A percentile compares a stretch with the other conserved stretches of the same genome.
phyloP scores from a whole-genome alignment of 2,797 vertebrate species.

The Acanthis flammea region DNA sequence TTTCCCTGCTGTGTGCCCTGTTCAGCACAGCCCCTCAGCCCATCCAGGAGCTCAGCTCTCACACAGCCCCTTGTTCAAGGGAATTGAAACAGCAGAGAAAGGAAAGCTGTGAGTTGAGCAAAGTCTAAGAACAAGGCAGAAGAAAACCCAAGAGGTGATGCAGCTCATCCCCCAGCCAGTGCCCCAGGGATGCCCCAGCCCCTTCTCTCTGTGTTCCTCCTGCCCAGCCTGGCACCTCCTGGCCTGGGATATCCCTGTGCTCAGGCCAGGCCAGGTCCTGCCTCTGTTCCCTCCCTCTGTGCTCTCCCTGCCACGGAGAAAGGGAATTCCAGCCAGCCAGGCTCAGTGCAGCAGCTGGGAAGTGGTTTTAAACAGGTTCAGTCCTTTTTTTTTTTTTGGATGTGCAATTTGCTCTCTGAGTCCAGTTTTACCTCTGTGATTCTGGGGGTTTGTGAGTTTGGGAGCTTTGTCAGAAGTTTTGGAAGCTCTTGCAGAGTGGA shows the following conservation, averaged over 20 bases:
- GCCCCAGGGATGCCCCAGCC: background rate
- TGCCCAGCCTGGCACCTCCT: background rate
- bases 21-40: background rate
- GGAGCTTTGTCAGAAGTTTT: background rate
- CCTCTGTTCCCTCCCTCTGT: background rate
- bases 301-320: background rate
- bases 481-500: background rate
- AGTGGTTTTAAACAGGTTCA: background rate
- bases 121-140: background rate
- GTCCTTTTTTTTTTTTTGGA: rapidly evolving
- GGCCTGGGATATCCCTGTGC: background rate
- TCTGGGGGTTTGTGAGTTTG: background rate
- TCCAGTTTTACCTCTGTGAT: background rate
- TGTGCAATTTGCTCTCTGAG: background rate
- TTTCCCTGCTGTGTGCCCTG: background rate
- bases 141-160: rapidly evolving
- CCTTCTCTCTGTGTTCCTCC: background rate
- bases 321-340: background rate
- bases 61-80: rapidly evolving
- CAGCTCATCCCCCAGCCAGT: background rate
- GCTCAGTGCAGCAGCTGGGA: rapidly evolving
- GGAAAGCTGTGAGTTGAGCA: background rate
- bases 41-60: background rate
- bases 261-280: background rate
- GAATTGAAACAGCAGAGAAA: background rate